A percentile compares a stretch with the other conserved stretches of the same genome.
Evolutionary conservation across 2,797 vertebrate genomes (phyloP).

Genomic region (Paratrypauchen microcephalus): DNA sequence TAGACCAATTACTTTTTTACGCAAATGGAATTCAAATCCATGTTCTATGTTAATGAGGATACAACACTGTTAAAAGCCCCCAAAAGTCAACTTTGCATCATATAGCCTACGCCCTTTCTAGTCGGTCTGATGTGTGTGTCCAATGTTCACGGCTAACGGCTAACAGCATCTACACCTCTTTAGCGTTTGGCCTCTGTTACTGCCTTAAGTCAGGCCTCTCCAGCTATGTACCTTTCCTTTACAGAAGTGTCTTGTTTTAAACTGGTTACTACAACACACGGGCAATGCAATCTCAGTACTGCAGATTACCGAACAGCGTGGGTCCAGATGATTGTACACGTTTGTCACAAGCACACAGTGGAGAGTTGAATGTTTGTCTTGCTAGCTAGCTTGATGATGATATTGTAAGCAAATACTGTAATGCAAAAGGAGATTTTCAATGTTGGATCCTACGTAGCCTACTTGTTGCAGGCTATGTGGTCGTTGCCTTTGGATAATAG

Average conservation of each 20-base stretch:
- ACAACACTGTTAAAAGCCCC: background rate
- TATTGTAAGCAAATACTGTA: slow-evolving; percentile 45
- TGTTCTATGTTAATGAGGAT: background rate
- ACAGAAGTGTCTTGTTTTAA: slow-evolving; percentile 69
- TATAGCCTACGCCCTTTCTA: background rate
- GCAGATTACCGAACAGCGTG: slow-evolving; percentile 19
- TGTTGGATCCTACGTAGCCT: slow-evolving; percentile 23
- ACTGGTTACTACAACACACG: slow-evolving; percentile 35
- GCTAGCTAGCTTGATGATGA: slow-evolving; percentile 32
- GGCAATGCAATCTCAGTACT: slow-evolving; percentile 54
- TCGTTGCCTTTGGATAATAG: slow-evolving; percentile 7
- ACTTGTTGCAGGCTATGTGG: background rate
- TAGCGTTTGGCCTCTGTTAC: slow-evolving; percentile 53
- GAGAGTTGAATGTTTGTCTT: slow-evolving; percentile 32
- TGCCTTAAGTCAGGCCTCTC: slow-evolving; percentile 57
- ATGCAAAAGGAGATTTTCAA: slow-evolving; percentile 56
- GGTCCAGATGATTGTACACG: slow-evolving; percentile 60
- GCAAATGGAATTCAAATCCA: too few relatives aligned
- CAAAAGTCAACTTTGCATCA: background rate
- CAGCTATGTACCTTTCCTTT: slow-evolving; percentile 33
- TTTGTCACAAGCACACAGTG: slow-evolving; percentile 52
- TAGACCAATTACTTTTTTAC: background rate
- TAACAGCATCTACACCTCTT: slow-evolving; percentile 24
- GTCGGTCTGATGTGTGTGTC: slow-evolving; percentile 49
- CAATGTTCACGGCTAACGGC: slow-evolving; percentile 27